A percentile compares a stretch with the other conserved stretches of the same genome.
phyloP scores from a whole-genome alignment of 2,113 vertebrate genomes.

The Oncorhynchus clarkii region DNA sequence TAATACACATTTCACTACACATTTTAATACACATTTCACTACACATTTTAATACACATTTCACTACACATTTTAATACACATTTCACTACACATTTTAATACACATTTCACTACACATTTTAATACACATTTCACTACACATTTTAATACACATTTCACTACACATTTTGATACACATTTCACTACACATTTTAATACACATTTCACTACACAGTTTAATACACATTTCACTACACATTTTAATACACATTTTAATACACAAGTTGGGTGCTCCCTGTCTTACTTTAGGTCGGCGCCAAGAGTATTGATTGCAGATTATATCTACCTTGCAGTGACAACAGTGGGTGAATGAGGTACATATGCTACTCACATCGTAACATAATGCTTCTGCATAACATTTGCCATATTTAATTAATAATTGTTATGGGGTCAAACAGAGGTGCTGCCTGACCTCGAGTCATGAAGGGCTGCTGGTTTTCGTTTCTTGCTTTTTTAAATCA shows the following conservation, averaged over 20 bases:
- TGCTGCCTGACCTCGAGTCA: not conserved
- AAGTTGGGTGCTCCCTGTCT: not conserved
- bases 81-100: not conserved
- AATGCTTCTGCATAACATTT: not conserved
- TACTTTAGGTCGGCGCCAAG: not conserved
- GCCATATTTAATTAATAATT: too few species aligned
- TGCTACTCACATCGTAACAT: not conserved
- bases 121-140: not conserved
- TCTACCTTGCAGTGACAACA: not conserved
- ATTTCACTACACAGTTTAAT: not conserved
- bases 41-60: not conserved
- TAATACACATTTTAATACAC: not conserved
- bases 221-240: not conserved
- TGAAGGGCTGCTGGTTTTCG: not conserved
- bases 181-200: not conserved
- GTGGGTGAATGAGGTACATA: not conserved
- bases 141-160: too few species aligned
- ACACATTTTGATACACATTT: not conserved
- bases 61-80: not conserved
- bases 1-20: not conserved
- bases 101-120: not conserved
- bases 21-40: too few species aligned
- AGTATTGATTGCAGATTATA: not conserved
- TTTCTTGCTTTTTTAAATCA: not conserved
- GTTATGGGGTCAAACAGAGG: not conserved